Evolutionary conservation across 2,113 vertebrate species (phyloP), one percentile per base, ranked within the genome.

Genomic region (Myiopsitta monachus): DNA sequence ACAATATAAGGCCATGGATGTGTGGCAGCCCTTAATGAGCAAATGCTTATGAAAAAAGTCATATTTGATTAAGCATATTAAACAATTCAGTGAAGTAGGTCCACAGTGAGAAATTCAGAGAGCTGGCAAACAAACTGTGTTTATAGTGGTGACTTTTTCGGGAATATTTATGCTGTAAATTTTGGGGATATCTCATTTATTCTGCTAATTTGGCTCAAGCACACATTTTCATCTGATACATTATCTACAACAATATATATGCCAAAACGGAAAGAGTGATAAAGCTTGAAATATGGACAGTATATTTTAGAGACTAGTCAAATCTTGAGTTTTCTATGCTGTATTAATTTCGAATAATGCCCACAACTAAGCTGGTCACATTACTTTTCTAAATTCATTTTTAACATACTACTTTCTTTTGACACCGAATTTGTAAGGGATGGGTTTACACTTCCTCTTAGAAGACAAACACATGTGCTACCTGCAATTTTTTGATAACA

Each of bases 141-240:
- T 95, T 74, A 18, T 59, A 73, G 7, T 49, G 16, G 49, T 70
- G 81, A 70, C 18, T 59, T 88, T 41, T 83, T 67, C 0, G 54
- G 55, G 54, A 96, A 55, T 91, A 94, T 66, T 91, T 81, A 74
- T 83, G 64, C 54, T 91, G 21, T 67, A 70, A 69, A 78, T 91
- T 92, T 75, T 67, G 4, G 22, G 38, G 39, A 84, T 66, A 24
- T 59, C 55, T 92, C 23, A 33, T 87, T 88, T 92, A 55, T 87
- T 94, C 76, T 95, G 81, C 84, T 96, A 86, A 95, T 51, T 86
- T 63, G 46, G 30, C 27, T 84, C 3, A 2, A 87, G 76, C 31
- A 82, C 72, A 77, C 33, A 67, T 89, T 75, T 83, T 83, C 13
- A 67, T 30, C 38, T 54, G 44, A 19, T n/a, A 67, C 89, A 28